These are phyloP conservation scores for Ooceraea biroi DNA, from an alignment of 1,140 invertebrate genomes.

Conservation along the genomic window DNA sequence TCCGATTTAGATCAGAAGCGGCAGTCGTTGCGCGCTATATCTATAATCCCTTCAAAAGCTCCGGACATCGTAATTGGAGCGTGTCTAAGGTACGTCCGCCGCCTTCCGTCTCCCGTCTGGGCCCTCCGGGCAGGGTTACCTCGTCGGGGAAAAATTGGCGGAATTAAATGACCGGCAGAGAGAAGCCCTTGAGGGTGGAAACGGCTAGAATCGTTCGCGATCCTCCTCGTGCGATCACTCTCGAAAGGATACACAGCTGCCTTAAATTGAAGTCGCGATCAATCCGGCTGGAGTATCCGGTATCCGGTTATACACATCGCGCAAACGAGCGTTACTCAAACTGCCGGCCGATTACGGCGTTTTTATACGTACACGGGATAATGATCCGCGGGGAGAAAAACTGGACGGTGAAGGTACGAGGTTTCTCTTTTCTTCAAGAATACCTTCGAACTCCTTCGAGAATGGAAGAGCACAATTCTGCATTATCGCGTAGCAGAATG, in stretches of 20 bases:
- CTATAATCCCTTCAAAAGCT: slow-evolving; percentile 70
- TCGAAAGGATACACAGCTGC: not conserved
- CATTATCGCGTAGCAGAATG: not conserved
- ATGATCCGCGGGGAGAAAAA: no score
- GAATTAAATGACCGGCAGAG: slow-evolving; percentile 47
- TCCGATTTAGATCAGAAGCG: slow-evolving; percentile 72
- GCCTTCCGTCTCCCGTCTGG: slow-evolving; percentile 16
- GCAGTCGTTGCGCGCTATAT: slow-evolving; percentile 67
- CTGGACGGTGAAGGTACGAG: not conserved
- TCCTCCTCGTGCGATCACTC: not conserved
- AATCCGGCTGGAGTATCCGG: not conserved
- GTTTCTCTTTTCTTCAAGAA: not conserved
- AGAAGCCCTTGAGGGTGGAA: not conserved
- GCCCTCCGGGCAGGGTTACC: slow-evolving; percentile 14
- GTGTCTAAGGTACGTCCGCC: slow-evolving; percentile 65
- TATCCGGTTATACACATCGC: not conserved
- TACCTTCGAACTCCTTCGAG: not conserved
- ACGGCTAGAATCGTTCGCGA: not conserved
- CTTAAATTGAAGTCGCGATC: slow-evolving; percentile 31
- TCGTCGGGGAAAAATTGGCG: slow-evolving; percentile 42
- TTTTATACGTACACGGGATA: not conserved
- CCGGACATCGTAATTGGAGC: slow-evolving; percentile 72
- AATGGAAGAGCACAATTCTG: not conserved
- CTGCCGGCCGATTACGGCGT: not conserved
- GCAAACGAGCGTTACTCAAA: not conserved